Conservation (phyloP, 2,113 vertebrate species). For the Choloepus hoffmanni region DNA sequence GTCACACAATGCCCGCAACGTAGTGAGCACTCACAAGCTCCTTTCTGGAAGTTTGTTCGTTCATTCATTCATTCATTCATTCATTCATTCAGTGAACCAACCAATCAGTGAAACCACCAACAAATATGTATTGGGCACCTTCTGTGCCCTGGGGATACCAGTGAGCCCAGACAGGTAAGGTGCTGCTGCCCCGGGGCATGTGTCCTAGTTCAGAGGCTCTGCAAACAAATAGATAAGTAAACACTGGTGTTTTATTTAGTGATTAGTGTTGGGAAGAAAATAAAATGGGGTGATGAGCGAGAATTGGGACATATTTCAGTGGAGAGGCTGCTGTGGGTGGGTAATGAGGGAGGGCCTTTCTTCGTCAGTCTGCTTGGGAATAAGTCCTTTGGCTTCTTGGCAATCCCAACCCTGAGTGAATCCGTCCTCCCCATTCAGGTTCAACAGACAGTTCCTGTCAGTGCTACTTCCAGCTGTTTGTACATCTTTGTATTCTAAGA, state of each 20-base stretch:
- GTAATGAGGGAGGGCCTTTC: background rate
- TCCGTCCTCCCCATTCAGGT: background rate
- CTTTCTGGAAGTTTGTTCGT: background rate
- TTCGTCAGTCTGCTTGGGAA: background rate
- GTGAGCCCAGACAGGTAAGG: background rate
- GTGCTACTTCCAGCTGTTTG: background rate
- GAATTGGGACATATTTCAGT: background rate
- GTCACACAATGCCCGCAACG: fast-evolving
- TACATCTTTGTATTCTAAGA: background rate
- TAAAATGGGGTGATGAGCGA: background rate
- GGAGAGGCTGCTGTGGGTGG: no score
- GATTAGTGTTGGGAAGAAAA: background rate
- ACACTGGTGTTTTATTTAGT: background rate
- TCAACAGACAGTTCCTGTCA: background rate
- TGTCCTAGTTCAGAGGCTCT: background rate
- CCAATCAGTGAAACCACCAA: background rate
- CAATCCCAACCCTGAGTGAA: no score
- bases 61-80: background rate
- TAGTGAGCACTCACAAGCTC: background rate
- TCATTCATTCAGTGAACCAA: background rate
- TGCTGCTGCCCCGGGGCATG: fast-evolving
- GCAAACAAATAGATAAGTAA: fast-evolving
- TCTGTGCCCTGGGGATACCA: background rate
- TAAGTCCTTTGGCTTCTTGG: background rate
- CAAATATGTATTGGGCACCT: background rate